Conservation (phyloP, 2,113 vertebrate species). For the Muntiacus reevesi region DNA sequence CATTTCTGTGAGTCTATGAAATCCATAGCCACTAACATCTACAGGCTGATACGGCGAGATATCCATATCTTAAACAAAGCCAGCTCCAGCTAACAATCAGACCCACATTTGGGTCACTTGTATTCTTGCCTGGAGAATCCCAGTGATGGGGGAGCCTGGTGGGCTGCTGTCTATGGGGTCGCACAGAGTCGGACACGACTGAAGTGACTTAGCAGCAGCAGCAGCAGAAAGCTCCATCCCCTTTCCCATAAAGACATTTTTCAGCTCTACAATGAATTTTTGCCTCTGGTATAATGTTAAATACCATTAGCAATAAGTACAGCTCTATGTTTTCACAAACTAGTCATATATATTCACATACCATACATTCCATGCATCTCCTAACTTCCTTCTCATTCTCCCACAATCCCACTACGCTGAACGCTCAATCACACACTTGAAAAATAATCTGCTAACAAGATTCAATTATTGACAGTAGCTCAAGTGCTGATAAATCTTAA, state of each 20-base stretch:
- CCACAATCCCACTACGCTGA: not conserved
- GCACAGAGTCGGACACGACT: too few species aligned
- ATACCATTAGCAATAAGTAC: not conserved
- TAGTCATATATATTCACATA: not conserved
- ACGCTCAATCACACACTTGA: not conserved
- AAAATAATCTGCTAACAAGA: not conserved
- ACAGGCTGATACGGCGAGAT: slow-evolving; percentile 32
- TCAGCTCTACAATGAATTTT: not conserved
- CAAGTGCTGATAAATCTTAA: not conserved
- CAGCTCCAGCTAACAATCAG: slow-evolving; percentile 57
- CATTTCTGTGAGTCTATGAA: slow-evolving; percentile 31
- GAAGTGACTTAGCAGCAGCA: too few species aligned
- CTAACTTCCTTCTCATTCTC: not conserved
- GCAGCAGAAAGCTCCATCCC: slow-evolving; percentile 36
- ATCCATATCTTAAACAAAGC: slow-evolving; percentile 56
- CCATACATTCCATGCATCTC: not conserved
- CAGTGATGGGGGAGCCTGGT: too few species aligned
- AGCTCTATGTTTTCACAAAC: not conserved
- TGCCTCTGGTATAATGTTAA: not conserved
- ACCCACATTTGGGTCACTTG: slow-evolving; percentile 63
- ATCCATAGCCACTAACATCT: slow-evolving; percentile 62
- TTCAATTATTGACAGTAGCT: not conserved
- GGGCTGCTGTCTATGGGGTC: too few species aligned
- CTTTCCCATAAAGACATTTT: not conserved
- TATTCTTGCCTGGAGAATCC: too few species aligned